Conservation (phyloP, 2,888 invertebrate genomes). For the Deilephila elpenor region DNA sequence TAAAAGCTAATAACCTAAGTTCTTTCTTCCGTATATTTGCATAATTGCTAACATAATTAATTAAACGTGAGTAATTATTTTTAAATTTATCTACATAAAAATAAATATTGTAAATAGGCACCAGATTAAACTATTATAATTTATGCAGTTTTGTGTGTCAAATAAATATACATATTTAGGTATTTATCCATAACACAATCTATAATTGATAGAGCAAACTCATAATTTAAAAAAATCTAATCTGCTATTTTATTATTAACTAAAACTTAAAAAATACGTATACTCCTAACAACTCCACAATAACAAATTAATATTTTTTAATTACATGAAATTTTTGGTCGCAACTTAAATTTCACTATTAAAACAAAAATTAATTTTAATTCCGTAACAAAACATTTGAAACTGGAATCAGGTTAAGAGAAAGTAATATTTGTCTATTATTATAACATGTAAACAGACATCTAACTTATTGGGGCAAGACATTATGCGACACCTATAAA, state of each 20-base stretch:
- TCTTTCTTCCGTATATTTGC: too few relatives aligned
- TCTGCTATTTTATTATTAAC: too few relatives aligned
- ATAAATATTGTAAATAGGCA: background rate
- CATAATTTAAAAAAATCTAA: too few relatives aligned
- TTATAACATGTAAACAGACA: background rate
- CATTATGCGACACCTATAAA: background rate
- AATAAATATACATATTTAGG: background rate
- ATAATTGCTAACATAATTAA: too few relatives aligned
- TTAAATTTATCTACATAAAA: background rate
- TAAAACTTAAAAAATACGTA: too few relatives aligned
- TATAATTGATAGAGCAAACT: too few relatives aligned
- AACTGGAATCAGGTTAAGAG: background rate
- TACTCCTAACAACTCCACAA: too few relatives aligned
- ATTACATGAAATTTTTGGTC: background rate
- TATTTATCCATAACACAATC: too few relatives aligned
- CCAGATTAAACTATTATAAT: background rate
- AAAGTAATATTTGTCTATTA: background rate
- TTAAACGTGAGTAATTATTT: too few relatives aligned
- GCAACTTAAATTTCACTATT: background rate
- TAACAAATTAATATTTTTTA: too few relatives aligned
- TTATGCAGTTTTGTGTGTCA: too few relatives aligned
- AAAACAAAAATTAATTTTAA: background rate
- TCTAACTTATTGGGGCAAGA: slow-evolving; percentile 4
- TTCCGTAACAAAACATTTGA: background rate
- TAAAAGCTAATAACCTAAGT: too few relatives aligned